phyloP scores from a whole-genome alignment of 2,888 invertebrate genomes.

The Eristalis arbustorum region DNA sequence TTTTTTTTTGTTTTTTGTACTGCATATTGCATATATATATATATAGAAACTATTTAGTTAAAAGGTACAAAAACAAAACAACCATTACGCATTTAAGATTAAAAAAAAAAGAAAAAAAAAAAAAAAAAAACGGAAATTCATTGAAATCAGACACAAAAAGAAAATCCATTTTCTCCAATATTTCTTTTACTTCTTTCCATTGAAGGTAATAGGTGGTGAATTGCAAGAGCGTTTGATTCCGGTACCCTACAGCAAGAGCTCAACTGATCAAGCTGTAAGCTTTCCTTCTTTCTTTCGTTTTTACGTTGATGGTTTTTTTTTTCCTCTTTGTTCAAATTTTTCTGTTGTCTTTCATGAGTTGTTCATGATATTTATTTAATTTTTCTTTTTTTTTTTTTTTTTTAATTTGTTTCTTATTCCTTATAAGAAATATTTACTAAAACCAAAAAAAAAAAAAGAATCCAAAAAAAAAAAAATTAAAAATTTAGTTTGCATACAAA shows the following conservation, averaged over 20 bases:
- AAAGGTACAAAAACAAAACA: constrained; percentile 58
- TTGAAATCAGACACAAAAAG: constrained; percentile 64
- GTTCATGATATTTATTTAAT: constrained; percentile 40
- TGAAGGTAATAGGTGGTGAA: constrained; percentile 99
- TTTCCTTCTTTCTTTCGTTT: constrained; percentile 77
- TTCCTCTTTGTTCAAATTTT: constrained; percentile 74
- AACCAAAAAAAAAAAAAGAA: constrained; percentile 13
- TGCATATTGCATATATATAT: constrained; percentile 57
- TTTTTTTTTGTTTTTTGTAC: constrained; percentile 42
- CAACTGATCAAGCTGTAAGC: constrained; percentile 99
- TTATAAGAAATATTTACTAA: constrained; percentile 44
- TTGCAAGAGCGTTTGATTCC: constrained; percentile 99
- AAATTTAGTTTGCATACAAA: not conserved
- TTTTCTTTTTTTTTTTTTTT: constrained; percentile 50
- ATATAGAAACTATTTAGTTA: constrained; percentile 33
- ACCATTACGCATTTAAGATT: constrained; percentile 40
- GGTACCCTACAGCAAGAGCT: constrained; percentile 99
- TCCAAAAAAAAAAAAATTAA: not conserved
- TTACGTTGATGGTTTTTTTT: constrained; percentile 72
- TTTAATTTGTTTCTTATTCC: not conserved
- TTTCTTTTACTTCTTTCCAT: constrained; percentile 85
- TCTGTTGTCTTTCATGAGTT: constrained; percentile 72
- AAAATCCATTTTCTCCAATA: constrained; percentile 75
- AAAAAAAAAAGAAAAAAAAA: constrained; percentile 15
- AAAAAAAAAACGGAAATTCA: constrained; percentile 63